Evolutionary conservation across 2,113 vertebrate species (phyloP).

Genomic region (Barnardius zonarius): DNA sequence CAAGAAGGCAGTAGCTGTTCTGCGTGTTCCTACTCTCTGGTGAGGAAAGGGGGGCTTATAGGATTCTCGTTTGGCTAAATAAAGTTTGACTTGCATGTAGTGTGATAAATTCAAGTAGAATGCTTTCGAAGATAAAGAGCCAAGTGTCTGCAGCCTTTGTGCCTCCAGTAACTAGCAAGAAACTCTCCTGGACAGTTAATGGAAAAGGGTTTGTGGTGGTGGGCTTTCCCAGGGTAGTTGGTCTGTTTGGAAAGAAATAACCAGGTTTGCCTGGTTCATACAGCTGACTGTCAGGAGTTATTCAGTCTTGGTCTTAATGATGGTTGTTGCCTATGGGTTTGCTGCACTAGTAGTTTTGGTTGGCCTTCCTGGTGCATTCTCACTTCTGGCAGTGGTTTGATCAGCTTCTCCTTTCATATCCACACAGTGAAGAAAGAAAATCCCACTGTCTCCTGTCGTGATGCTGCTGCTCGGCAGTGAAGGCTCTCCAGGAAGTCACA

Average conservation of each 20-base stretch:
- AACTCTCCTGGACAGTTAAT: neutral
- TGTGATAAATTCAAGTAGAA: slow-evolving; percentile 25
- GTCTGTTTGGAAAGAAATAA: neutral
- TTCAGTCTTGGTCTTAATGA: fast-evolving
- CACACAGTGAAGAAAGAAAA: neutral
- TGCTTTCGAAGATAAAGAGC: neutral
- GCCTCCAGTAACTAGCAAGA: neutral
- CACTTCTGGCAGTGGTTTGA: neutral
- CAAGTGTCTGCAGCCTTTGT: neutral
- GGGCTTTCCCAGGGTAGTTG: neutral
- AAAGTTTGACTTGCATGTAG: slow-evolving; percentile 33
- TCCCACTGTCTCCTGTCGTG: neutral
- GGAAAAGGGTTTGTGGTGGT: neutral
- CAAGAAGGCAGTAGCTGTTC: slow-evolving; percentile 46
- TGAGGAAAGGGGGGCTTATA: slow-evolving; percentile 43
- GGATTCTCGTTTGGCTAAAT: neutral
- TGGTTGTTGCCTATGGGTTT: neutral
- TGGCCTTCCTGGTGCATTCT: neutral
- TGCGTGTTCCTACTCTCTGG: slow-evolving; percentile 31
- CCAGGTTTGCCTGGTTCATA: neutral
- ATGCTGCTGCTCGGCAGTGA: neutral
- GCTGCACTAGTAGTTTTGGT: neutral
- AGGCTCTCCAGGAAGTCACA: neutral
- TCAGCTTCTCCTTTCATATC: neutral
- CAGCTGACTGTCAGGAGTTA: neutral